A percentile compares a stretch with the other conserved stretches of the same genome.
These are phyloP conservation scores for Aleiodes alternator DNA, from an alignment of 2,888 invertebrate species.

Conservation along the genomic window DNA sequence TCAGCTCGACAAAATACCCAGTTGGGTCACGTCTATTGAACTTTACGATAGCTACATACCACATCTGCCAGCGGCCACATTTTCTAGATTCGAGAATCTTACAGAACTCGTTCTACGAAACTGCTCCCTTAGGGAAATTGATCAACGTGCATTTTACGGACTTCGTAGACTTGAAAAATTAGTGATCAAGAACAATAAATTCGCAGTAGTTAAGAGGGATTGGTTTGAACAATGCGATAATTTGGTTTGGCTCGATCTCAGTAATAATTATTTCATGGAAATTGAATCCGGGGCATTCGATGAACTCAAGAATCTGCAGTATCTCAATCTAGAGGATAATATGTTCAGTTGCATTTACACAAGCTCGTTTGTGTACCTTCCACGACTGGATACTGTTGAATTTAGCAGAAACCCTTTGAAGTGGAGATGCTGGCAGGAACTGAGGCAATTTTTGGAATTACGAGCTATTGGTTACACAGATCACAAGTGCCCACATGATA, in stretches of 20 bases:
- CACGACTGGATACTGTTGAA: slow-evolving; percentile 58
- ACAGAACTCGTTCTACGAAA: slow-evolving; percentile 61
- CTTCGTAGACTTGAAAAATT: slow-evolving; percentile 55
- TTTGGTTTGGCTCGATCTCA: slow-evolving; percentile 60
- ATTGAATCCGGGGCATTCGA: slow-evolving; percentile 61
- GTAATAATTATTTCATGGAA: slow-evolving; percentile 62
- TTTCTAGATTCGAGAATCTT: slow-evolving; percentile 58
- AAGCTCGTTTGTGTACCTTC: slow-evolving; percentile 61
- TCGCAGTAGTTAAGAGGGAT: slow-evolving; percentile 54
- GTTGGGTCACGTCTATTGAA: slow-evolving; percentile 59
- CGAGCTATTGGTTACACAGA: slow-evolving; percentile 54
- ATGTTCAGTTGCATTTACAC: slow-evolving; percentile 64
- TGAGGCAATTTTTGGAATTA: slow-evolving; percentile 63
- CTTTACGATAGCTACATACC: slow-evolving; percentile 62
- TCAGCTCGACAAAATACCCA: slow-evolving; percentile 57
- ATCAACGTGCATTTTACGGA: slow-evolving; percentile 59
- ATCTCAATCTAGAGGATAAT: slow-evolving; percentile 66
- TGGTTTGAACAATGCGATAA: slow-evolving; percentile 58
- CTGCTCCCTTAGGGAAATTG: slow-evolving; percentile 59
- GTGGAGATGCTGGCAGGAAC: slow-evolving; percentile 65
- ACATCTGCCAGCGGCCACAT: slow-evolving; percentile 51
- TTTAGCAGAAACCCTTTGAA: slow-evolving; percentile 65
- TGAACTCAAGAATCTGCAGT: slow-evolving; percentile 55
- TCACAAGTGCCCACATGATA: slow-evolving; percentile 54
- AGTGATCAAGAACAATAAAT: slow-evolving; percentile 62